Conservation (phyloP, 1,140 invertebrate species). For the Anastrepha ludens region DNA sequence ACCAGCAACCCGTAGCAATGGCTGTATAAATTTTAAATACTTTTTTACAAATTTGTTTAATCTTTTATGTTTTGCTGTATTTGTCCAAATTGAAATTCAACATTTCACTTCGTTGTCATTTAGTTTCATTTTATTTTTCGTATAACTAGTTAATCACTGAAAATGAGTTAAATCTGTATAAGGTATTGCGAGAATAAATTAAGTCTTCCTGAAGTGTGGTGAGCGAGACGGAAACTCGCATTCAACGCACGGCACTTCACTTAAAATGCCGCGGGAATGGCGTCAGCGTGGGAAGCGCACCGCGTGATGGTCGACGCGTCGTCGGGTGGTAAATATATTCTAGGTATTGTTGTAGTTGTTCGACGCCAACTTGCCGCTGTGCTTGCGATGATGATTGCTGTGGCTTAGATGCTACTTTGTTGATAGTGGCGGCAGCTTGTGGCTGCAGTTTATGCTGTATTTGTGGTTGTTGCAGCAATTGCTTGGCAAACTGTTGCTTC, state of each 20-base stretch:
- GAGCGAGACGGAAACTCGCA: background rate
- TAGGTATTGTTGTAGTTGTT: slow-evolving; percentile 41
- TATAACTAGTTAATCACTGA: slow-evolving; percentile 48
- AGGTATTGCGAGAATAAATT: slow-evolving; percentile 17
- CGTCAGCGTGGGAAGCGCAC: slow-evolving; percentile 67
- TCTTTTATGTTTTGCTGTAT: too few relatives aligned
- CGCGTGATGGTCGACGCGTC: slow-evolving; percentile 62
- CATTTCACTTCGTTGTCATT: background rate
- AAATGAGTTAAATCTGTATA: background rate
- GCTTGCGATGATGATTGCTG: background rate
- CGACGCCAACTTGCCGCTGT: background rate
- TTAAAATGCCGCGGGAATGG: slow-evolving; percentile 64
- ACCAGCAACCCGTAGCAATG: too few relatives aligned
- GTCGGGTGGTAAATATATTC: slow-evolving; percentile 60
- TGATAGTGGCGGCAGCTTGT: background rate
- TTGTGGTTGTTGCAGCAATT: background rate
- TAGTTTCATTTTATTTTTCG: background rate
- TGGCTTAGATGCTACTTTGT: background rate
- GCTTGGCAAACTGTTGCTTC: slow-evolving; percentile 18
- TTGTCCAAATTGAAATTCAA: background rate
- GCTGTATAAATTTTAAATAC: too few relatives aligned
- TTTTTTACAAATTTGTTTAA: background rate
- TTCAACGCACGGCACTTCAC: slow-evolving; percentile 16
- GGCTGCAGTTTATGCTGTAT: slow-evolving; percentile 14
- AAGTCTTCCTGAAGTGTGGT: slow-evolving; percentile 9